Evolutionary conservation across 2,797 vertebrate genomes (phyloP), one percentile per base, ranked within the genome.

Genomic region (Podarcis lilfordi): DNA sequence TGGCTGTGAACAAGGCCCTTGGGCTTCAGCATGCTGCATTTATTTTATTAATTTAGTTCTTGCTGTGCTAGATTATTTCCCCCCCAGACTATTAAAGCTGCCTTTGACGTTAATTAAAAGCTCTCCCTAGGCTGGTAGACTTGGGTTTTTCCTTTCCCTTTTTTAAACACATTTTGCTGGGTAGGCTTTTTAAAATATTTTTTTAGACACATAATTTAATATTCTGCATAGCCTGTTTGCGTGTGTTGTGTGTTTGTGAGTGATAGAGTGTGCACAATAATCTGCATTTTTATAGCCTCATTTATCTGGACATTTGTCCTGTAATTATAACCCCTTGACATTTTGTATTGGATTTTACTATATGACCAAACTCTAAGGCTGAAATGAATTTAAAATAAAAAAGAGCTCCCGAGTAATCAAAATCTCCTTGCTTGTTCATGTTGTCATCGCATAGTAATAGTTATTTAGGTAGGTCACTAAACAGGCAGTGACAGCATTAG

Each of bases 101-200:
- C 91, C 94, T 95, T 94, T 94, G 94, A 93, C 92, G 94, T 95
- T 95, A 95, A 96, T 95, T 95, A 96, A 96, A 95, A 95, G 92
- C 61, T 94, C 94, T 96, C 93, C 77, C 89, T 94, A 92, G 93
- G 92, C 89, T 94, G 94, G 89, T 89, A 91, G 91, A 90, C 83
- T 91, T 27, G 43, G 29, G 15, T 6, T 69, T 45, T 19, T 45
- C 32, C 11, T 21, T 13, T 32, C 6, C 32, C 17, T 74, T 37
- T 21, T 74, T 74, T 37, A 15, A 3, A 40, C n/a, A 40, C 29
- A 74, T 43, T 15, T 88, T 84, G 50, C 50, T 84, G 55, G 68
- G 76, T 64, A 64, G 23, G 37, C 43, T 64, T 64, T 35, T 85
- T 21, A 21, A 35, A 75, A 75, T 17, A 23, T 29, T 78, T 69